These are phyloP conservation scores for Agelas oroides DNA, from an alignment of 37 sponge, comb jelly and placozoan genomes.

Conservation along the genomic window DNA sequence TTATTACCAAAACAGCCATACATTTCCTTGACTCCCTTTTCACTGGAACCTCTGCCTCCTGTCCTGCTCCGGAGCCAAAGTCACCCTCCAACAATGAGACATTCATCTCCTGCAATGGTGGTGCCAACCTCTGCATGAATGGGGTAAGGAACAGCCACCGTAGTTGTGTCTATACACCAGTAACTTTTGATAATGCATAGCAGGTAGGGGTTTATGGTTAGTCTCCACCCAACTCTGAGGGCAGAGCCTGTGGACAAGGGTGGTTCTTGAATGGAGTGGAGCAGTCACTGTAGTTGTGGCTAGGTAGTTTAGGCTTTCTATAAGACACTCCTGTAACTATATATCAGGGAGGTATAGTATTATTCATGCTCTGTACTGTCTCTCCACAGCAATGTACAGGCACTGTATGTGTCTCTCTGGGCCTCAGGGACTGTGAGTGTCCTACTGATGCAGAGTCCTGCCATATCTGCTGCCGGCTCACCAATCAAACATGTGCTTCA, in stretches of 20 bases:
- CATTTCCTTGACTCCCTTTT: conserved; percentile 57
- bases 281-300: too few species aligned
- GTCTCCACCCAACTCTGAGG: too few species aligned
- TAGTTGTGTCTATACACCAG: not conserved
- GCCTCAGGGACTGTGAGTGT: conserved; percentile 60
- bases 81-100: not conserved
- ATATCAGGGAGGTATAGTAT: too few species aligned
- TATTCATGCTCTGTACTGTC: too few species aligned
- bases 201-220: too few species aligned
- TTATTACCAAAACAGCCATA: too few species aligned
- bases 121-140: conserved; percentile 36
- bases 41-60: conserved; percentile 58
- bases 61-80: conserved; percentile 55
- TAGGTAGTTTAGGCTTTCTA: too few species aligned
- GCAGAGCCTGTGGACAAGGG: too few species aligned
- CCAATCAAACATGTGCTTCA: conserved; percentile 27
- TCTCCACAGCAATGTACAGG: conserved; percentile 68
- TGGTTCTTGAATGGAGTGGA: too few species aligned
- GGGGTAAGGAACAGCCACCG: conserved; percentile 31
- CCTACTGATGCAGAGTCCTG: conserved; percentile 33
- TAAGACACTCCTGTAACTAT: too few species aligned
- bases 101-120: conserved; percentile 32
- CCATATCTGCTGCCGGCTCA: conserved; percentile 58
- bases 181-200: too few species aligned
- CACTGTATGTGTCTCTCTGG: conserved; percentile 54